Conservation (phyloP, 2,113 vertebrate species). For the Danio rerio region GRCz12tu NC_133189.1:4121001-4121500, state of each 20-base stretch:
- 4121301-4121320: slow-evolving; percentile 67
- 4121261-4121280: slow-evolving; percentile 60
- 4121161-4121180: slow-evolving; percentile 31
- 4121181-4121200: slow-evolving; percentile 55
- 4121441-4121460: background rate
- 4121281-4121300: slow-evolving; percentile 67
- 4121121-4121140: background rate
- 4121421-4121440: background rate
- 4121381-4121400: slow-evolving; percentile 54
- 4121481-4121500: background rate
- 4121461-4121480: background rate
- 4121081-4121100: background rate
- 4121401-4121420: slow-evolving; percentile 3
- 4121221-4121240: slow-evolving; percentile 73
- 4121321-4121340: slow-evolving; percentile 53
- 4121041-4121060: background rate
- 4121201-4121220: slow-evolving; percentile 69
- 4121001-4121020: background rate
- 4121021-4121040: background rate
- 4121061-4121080: background rate
- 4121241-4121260: slow-evolving; percentile 68
- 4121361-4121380: slow-evolving; percentile 43
- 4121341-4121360: slow-evolving; percentile 58
- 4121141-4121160: slow-evolving; percentile 16
- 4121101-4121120: background rate